Evolutionary conservation across 2,797 vertebrate genomes (phyloP), one percentile per base, ranked within the genome.

Genomic region (Rhinichthys osculus): DNA sequence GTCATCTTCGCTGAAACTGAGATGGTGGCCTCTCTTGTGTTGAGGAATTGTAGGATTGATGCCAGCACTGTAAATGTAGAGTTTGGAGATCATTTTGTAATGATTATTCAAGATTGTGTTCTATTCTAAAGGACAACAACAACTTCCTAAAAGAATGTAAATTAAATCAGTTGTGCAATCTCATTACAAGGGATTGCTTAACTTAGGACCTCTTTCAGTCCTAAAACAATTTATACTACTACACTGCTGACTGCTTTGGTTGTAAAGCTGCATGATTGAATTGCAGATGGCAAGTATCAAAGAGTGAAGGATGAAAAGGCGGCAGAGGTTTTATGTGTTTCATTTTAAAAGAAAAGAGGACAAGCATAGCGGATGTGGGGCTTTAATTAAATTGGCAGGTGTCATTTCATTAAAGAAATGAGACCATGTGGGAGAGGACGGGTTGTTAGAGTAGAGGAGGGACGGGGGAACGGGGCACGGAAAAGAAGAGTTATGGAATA

Each of bases 381-480:
- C 85, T 94, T 87, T 93, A 92, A 94, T 94, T 90, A 89, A 92
- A 92, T 94, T 92, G 93, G 88, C 77, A 80, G 85, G 86, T 87
- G 87, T 83, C 82, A 57, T 91, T 93, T 91, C 90, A 88, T 90
- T 91, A 88, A 74, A 77, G 83, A 76, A 88, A 66, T 30, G 69
- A 84, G 33, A 35, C 9, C 71, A 76, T 54, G 72, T 69, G 77
- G 72, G 70, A 79, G 78, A 64, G n/a, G 64, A 35, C 21, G 23
- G 33, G 72, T 76, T 83, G 40, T 76, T 47, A 50, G 71, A 44
- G 6, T 73, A 86, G 82, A 78, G 66, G 33, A 59, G 80, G 52
- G 44, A 21, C 5, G 23, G 14, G 71, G 82, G 70, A 82, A 21
- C 23, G 27, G 78, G 87, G 71, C 79, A 78, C 30, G 42, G 16